Conservation (phyloP, 1,140 invertebrate species). For the Phocides pigmalion region DNA sequence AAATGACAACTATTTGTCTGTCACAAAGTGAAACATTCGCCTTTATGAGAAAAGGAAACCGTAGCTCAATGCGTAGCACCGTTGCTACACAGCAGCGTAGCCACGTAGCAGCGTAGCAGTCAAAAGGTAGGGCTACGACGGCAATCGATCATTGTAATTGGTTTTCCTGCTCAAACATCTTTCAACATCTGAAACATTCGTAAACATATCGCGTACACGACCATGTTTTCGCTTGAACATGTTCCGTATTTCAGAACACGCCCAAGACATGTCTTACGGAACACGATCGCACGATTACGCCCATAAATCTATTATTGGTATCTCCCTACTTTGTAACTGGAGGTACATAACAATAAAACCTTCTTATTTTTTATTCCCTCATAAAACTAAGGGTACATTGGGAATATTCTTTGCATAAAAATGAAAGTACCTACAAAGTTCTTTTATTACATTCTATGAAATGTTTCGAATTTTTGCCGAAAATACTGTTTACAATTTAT, state of each 20-base stretch:
- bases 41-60: not conserved
- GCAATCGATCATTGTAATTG: slow-evolving; percentile 20
- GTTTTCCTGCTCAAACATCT: slow-evolving; percentile 1
- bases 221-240: slow-evolving; percentile 12
- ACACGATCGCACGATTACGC: slow-evolving; percentile 17
- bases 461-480: slow-evolving; percentile 15
- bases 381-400: slow-evolving; percentile 22
- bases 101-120: slow-evolving; percentile 7
- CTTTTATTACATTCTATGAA: slow-evolving; percentile 27
- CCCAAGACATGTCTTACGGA: slow-evolving; percentile 16
- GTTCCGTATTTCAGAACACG: slow-evolving; percentile 22
- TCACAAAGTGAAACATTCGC: not conserved
- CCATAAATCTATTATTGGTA: slow-evolving; percentile 31
- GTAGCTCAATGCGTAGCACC: slow-evolving; percentile 2
- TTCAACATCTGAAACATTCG: slow-evolving; percentile 19
- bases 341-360: slow-evolving; percentile 30
- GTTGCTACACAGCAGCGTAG: not conserved
- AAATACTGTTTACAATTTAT: slow-evolving; percentile 18
- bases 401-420: slow-evolving; percentile 27
- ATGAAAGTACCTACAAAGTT: slow-evolving; percentile 15
- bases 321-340: slow-evolving; percentile 20
- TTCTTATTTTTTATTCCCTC: slow-evolving; percentile 27
- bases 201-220: slow-evolving; percentile 18
- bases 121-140: not conserved
- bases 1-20: not conserved